Percentiles rank a stretch among this genome's conserved stretches.
These are phyloP conservation scores for Herminia tarsipennalis DNA, from an alignment of 2,888 invertebrate genomes.

Conservation along the genomic window DNA sequence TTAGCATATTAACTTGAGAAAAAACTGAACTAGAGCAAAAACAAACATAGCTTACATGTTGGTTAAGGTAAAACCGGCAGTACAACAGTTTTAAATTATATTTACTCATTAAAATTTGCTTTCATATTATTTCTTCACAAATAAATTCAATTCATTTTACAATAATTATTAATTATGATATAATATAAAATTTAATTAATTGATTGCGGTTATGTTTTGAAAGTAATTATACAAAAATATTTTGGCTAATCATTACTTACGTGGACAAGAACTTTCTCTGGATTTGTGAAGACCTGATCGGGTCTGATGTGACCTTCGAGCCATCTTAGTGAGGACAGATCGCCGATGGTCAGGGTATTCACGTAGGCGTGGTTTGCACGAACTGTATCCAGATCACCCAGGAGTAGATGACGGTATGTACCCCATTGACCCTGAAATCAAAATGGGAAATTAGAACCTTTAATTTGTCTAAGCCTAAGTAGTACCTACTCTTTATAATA, in stretches of 20 bases:
- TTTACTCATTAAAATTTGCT: too few species aligned
- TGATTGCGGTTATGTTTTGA: neutral
- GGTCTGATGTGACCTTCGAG: constrained; percentile 87
- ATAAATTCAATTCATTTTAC: too few species aligned
- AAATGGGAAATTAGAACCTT: constrained; percentile 11
- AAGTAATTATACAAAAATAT: neutral
- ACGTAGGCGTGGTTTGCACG: constrained; percentile 89
- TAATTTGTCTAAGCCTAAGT: neutral
- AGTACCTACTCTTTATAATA: too few species aligned
- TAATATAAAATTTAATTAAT: too few species aligned
- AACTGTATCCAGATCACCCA: constrained; percentile 81
- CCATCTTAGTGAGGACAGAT: constrained; percentile 91
- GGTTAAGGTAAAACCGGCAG: too few species aligned
- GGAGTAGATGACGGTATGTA: constrained; percentile 93
- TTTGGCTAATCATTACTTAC: constrained; percentile 54
- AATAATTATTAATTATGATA: too few species aligned
- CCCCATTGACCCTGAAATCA: constrained; percentile 87
- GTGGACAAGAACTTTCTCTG: constrained; percentile 60
- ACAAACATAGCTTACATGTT: too few species aligned
- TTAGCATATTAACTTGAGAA: too few species aligned
- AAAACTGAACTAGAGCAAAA: too few species aligned
- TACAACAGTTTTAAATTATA: too few species aligned
- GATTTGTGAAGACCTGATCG: constrained; percentile 59
- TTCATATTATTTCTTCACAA: too few species aligned
- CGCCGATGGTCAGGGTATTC: constrained; percentile 92